Conservation (phyloP, 2,888 invertebrate genomes). For the Dryomyza anilis region DNA sequence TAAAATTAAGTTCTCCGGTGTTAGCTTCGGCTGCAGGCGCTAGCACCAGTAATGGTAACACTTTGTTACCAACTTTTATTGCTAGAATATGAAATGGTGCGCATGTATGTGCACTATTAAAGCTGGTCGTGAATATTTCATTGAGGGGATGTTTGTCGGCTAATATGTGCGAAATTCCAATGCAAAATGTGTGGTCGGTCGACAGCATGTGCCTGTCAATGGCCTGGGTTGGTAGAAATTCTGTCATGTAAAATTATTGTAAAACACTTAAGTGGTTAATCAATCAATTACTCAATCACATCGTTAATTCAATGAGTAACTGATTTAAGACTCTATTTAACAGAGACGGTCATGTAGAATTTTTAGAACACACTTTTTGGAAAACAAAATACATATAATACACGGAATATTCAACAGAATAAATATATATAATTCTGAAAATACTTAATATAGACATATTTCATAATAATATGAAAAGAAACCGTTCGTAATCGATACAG, state of each 20-base stretch:
- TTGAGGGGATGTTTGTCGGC: neutral
- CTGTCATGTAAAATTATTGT: neutral
- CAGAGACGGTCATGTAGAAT: no score
- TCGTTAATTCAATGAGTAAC: neutral
- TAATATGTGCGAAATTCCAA: neutral
- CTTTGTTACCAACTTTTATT: neutral
- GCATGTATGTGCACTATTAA: neutral
- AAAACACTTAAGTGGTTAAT: neutral
- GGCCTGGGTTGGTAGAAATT: neutral
- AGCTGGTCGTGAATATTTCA: slow-evolving; percentile 7
- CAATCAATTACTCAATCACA: slow-evolving; percentile 3
- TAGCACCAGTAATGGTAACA: neutral
- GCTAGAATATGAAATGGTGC: slow-evolving; percentile 3
- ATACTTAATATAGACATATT: no score
- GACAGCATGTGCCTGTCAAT: no score
- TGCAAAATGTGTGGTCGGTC: neutral
- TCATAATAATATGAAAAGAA: no score
- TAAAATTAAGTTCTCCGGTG: neutral
- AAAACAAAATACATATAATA: no score
- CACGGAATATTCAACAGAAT: no score
- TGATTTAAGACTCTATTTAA: no score
- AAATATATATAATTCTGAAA: no score
- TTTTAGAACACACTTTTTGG: no score
- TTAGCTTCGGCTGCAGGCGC: neutral
- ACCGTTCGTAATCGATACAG: no score